phyloP scores from a whole-genome alignment of 2,797 vertebrate species.

The Ctenopoma kingsleyae region DNA sequence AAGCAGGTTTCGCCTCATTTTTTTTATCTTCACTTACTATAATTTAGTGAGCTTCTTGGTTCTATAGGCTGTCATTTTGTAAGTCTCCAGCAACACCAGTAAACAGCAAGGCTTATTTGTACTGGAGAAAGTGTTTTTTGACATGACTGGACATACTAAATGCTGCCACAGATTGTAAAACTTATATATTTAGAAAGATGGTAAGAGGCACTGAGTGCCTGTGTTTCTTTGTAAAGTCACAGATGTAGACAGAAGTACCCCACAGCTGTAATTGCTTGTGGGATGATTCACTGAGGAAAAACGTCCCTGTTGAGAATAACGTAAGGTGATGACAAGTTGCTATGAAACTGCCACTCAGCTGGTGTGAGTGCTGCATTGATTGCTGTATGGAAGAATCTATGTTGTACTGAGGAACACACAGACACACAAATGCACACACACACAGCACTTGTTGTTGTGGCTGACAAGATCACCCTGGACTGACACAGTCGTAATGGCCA shows the following conservation, averaged over 20 bases:
- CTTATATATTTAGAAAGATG: not conserved
- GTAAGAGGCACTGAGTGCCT: not conserved
- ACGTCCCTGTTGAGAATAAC: constrained; percentile 1
- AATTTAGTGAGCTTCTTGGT: not conserved
- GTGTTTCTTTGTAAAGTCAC: not conserved
- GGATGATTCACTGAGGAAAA: constrained; percentile 8
- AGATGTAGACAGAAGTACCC: not conserved
- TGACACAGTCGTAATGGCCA: constrained; percentile 51
- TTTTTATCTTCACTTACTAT: not conserved
- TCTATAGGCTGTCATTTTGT: no score
- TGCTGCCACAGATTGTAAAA: not conserved
- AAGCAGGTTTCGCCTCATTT: not conserved
- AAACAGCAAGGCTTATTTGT: not conserved
- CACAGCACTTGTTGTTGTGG: constrained; percentile 11
- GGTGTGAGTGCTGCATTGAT: constrained; percentile 5
- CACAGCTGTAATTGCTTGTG: constrained; percentile 4
- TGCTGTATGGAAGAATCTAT: not conserved
- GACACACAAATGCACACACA: not conserved
- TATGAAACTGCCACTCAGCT: constrained; percentile 3
- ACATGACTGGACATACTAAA: not conserved
- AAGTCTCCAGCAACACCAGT: not conserved
- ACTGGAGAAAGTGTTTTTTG: not conserved
- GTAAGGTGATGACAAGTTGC: not conserved
- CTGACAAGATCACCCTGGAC: constrained; percentile 31
- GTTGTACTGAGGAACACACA: not conserved